phyloP scores from a whole-genome alignment of 2,888 invertebrate species.

The Pomacea canaliculata region DNA sequence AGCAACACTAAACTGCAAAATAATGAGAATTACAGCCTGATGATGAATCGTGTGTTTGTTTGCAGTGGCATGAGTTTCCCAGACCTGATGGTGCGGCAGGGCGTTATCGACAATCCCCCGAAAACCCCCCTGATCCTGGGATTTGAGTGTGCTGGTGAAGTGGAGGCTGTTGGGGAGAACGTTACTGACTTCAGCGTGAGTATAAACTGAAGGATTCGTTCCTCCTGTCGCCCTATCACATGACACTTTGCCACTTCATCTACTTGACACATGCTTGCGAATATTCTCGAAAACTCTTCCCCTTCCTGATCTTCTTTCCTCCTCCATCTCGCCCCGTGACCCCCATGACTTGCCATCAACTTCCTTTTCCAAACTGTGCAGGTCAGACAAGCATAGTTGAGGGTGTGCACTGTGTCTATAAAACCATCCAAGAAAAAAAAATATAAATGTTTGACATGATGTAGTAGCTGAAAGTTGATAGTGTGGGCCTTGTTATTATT shows the following conservation, averaged over 20 bases:
- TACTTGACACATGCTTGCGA: no score
- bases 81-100: constrained; percentile 89
- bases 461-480: not conserved
- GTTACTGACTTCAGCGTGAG: constrained; percentile 62
- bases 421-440: not conserved
- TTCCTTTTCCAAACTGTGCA: no score
- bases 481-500: not conserved
- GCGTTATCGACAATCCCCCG: constrained; percentile 87
- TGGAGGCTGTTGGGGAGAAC: constrained; percentile 65
- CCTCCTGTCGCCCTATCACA: no score
- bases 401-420: not conserved
- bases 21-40: no score
- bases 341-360: no score
- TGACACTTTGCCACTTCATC: no score
- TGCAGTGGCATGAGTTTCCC: constrained; percentile 88
- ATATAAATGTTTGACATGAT: not conserved
- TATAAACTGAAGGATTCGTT: constrained; percentile 5
- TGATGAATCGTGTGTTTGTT: constrained; percentile 13
- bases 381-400: not conserved
- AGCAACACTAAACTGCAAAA: no score
- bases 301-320: no score
- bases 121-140: constrained; percentile 91
- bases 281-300: no score
- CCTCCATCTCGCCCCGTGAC: no score
- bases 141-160: constrained; percentile 85